Conservation (phyloP, 35 echinoderm and acorn worm genomes). For the Holothuria glaberrima region DNA sequence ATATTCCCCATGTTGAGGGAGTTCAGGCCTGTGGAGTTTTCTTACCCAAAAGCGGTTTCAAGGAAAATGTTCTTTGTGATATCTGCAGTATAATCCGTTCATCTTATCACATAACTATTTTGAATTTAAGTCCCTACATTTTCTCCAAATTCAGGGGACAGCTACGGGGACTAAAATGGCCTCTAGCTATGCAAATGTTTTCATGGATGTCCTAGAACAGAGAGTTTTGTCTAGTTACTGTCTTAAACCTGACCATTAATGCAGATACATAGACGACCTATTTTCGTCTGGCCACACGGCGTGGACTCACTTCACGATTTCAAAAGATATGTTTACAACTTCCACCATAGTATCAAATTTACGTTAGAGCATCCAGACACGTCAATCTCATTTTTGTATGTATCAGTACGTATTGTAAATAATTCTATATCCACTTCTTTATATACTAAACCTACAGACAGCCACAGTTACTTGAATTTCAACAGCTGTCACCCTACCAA, state of each 20-base stretch:
- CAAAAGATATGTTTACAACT: neutral
- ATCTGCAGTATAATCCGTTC: neutral
- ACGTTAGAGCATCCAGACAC: neutral
- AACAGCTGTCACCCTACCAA: too few species aligned
- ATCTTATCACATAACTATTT: neutral
- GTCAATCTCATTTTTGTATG: neutral
- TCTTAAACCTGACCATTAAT: slow-evolving; percentile 20
- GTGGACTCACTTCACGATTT: slow-evolving; percentile 17
- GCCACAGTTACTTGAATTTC: too few species aligned
- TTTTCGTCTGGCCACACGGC: slow-evolving; percentile 24
- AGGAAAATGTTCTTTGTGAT: too few species aligned
- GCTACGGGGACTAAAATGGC: too few species aligned
- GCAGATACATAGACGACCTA: slow-evolving; percentile 41
- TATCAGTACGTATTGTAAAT: too few species aligned
- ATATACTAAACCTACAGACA: too few species aligned
- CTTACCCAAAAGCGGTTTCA: too few species aligned
- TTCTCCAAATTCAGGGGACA: too few species aligned
- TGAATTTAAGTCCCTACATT: slow-evolving; percentile 11
- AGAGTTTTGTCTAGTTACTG: too few species aligned
- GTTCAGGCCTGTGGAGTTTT: neutral
- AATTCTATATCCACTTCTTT: too few species aligned
- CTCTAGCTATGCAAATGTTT: slow-evolving; percentile 23
- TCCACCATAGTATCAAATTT: too few species aligned
- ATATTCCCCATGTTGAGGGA: neutral
- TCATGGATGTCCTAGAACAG: slow-evolving; percentile 36